Evolutionary conservation across 2,113 vertebrate species (phyloP), one percentile per base, ranked within the genome.

Genomic region (Microcebus griseorufus): DNA sequence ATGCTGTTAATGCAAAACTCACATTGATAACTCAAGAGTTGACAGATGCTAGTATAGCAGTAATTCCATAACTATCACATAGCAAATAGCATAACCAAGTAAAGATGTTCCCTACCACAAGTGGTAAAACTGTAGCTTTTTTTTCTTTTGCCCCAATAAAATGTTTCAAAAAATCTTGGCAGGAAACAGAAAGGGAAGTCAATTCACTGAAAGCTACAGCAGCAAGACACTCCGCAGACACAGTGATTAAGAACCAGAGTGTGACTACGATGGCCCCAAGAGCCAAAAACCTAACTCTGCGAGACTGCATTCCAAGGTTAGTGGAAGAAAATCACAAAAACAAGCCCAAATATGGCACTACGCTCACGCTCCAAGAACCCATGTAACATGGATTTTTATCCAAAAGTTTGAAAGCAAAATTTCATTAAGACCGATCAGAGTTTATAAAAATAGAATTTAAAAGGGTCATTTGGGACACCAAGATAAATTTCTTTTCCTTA

Each of bases 251-350:
- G 29, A 78, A 72, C 84, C 51, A 8, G 16, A 5, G 23, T 34
- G 62, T 16, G 22, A 76, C 27, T 69, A 23, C 17, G 1, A 48
- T 23, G 60, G 64, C 76, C 72, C 45, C 9, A 17, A 86, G 27
- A 93, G 75, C 84, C 25, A 88, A 91, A 79, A 65, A 27, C 16
- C 25, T 45, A 53, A 53, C 78, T 88, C n/a, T 64, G 73, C 34
- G 37, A 90, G 45, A 81, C 20, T 13, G 4, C 16, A 16, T 17
- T 91, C 32, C 48, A 92, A 95, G 29, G 17, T 65, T 20, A 75
- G 88, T n/a, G 32, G n/a, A 94, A 85, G 76, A 88, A 96, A 96
- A 88, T 51, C 72, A 81, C 39, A 82, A 72, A 94, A 94, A 72
- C 55, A 97, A 94, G 70, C 18, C 86, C 83, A 90, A 83, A 65